Conservation (phyloP, 2,797 vertebrate genomes). For the Myoxocephalus aenaeus region DNA sequence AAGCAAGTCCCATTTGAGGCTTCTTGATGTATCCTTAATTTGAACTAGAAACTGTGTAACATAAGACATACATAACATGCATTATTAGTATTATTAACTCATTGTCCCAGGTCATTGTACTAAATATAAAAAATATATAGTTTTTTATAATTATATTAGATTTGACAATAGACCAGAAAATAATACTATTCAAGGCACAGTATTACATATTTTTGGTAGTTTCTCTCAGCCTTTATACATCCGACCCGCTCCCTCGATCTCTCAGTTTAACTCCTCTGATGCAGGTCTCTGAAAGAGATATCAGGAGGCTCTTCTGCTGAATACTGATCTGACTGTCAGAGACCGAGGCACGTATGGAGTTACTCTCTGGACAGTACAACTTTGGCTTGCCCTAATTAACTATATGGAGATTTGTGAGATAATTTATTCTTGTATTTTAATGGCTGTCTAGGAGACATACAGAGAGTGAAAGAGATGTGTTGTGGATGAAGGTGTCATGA, state of each 20-base stretch:
- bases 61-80: too few relatives aligned
- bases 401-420: conserved; percentile 46
- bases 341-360: conserved; percentile 27
- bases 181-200: neutral
- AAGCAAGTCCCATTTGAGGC: neutral
- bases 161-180: neutral
- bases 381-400: conserved; percentile 55
- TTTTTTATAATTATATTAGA: too few relatives aligned
- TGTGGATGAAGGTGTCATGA: conserved; percentile 2
- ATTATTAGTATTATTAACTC: too few relatives aligned
- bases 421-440: conserved; percentile 57
- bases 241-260: neutral
- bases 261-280: neutral
- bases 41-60: too few relatives aligned
- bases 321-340: conserved; percentile 56
- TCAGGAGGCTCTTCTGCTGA: conserved; percentile 34
- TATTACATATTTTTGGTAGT: neutral
- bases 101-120: too few relatives aligned
- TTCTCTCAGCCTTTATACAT: neutral
- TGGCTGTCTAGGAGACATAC: neutral
- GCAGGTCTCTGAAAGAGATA: conserved; percentile 32
- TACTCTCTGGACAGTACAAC: conserved; percentile 43
- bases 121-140: too few relatives aligned
- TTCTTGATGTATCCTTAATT: too few relatives aligned
- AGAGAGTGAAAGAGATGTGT: conserved; percentile 9